Percentiles rank a stretch among this genome's conserved stretches.
phyloP scores from a whole-genome alignment of 53 echinoderm and acorn worm species.

The Antedon mediterranea region DNA sequence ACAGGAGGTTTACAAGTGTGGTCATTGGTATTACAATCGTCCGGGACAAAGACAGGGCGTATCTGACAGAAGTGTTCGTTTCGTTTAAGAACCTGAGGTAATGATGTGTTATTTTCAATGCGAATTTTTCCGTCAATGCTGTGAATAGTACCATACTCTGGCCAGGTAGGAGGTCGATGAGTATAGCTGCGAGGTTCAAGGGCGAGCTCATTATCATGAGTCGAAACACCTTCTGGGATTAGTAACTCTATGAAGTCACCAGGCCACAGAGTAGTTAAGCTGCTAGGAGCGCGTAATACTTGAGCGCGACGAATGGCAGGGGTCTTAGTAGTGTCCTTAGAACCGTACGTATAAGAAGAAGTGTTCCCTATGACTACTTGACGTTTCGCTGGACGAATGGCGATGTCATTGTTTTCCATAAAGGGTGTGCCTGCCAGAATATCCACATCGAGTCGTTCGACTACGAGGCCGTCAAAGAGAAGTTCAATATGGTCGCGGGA shows the following conservation, averaged over 20 bases:
- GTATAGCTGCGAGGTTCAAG: no score
- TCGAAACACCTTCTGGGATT: no score
- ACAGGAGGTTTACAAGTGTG: no score
- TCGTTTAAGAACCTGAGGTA: background rate
- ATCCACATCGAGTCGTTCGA: background rate
- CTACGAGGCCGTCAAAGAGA: background rate
- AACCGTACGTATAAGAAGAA: background rate
- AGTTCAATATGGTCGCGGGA: background rate
- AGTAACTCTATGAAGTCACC: no score
- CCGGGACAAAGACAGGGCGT: background rate
- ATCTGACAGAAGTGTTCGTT: constrained; percentile 1
- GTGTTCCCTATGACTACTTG: background rate
- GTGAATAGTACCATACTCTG: no score
- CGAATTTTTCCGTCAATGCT: background rate
- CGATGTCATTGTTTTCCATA: background rate
- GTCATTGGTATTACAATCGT: background rate
- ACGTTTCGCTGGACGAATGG: background rate
- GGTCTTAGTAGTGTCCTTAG: background rate
- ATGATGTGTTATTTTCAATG: background rate
- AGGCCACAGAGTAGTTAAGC: no score
- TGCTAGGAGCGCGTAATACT: background rate
- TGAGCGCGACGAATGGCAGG: background rate
- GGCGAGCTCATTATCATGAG: no score
- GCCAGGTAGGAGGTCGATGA: no score
- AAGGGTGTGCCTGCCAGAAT: background rate